Evolutionary conservation across 1,140 invertebrate species (phyloP).

Genomic region (Drosophila seguyi): DNA sequence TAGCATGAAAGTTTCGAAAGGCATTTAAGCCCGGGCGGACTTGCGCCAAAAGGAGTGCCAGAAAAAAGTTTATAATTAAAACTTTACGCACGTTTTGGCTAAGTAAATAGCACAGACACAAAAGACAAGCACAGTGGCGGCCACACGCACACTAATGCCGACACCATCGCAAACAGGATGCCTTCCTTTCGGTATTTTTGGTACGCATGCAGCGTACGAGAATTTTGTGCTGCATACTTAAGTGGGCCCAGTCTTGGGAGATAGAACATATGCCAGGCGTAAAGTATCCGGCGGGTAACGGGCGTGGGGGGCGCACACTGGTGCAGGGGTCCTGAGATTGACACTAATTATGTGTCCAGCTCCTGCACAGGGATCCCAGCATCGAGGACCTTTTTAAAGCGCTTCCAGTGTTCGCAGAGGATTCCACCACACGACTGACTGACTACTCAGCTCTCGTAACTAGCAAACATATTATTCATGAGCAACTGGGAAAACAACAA

Average conservation of each 20-base stretch:
- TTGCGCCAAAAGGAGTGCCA: conserved; percentile 42
- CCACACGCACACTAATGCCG: conserved; percentile 16
- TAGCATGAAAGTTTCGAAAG: conserved; percentile 7
- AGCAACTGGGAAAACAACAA: conserved; percentile 44
- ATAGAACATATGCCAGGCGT: conserved; percentile 30
- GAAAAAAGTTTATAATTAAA: conserved; percentile 78
- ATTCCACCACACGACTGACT: not conserved
- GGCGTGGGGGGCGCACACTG: no score
- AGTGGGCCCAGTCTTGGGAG: conserved; percentile 51
- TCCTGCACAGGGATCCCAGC: conserved; percentile 2
- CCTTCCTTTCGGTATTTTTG: conserved; percentile 55
- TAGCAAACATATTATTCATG: conserved; percentile 54
- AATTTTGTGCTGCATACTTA: conserved; percentile 79
- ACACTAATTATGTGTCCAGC: conserved; percentile 55
- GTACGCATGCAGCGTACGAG: conserved; percentile 69
- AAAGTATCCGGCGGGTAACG: not conserved
- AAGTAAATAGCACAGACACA: conserved; percentile 70
- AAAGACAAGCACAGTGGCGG: conserved; percentile 21
- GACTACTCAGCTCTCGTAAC: conserved; percentile 14
- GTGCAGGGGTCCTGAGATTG: conserved; percentile 25
- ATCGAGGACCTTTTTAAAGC: conserved; percentile 1
- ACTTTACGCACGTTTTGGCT: conserved; percentile 81
- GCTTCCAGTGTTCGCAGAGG: not conserved
- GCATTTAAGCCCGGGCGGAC: conserved; percentile 9
- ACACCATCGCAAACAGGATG: conserved; percentile 38